These are phyloP conservation scores for Muscidifurax raptorellus DNA, from an alignment of 1,140 invertebrate genomes.

Conservation along the genomic window DNA sequence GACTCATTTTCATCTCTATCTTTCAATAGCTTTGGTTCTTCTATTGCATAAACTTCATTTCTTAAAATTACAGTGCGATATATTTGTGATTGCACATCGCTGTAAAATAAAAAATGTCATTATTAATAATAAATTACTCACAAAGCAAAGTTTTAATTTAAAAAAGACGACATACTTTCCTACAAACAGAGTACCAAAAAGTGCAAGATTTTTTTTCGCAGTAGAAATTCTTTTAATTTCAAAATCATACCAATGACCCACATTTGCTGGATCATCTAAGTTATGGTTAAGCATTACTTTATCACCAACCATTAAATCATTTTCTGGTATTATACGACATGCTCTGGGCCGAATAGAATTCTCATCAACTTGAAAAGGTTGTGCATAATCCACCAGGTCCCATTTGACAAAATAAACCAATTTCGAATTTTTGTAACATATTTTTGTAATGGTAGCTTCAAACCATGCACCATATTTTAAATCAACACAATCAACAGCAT, in stretches of 20 bases:
- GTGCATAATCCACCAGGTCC: conserved; percentile 69
- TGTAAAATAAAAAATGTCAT: conserved; percentile 31
- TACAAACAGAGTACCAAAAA: conserved; percentile 66
- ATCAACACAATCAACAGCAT: conserved; percentile 82
- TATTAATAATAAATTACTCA: not conserved
- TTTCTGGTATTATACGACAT: conserved; percentile 74
- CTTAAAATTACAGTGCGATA: conserved; percentile 71
- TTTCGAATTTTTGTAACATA: conserved; percentile 61
- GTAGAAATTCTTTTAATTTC: conserved; percentile 68
- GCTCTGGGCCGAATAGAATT: conserved; percentile 83
- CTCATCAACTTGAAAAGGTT: conserved; percentile 74
- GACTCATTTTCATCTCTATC: conserved; percentile 65
- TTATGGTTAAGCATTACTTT: conserved; percentile 87
- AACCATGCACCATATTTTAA: conserved; percentile 79
- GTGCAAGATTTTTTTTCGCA: conserved; percentile 56
- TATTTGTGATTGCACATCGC: conserved; percentile 63
- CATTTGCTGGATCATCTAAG: conserved; percentile 80
- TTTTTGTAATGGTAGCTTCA: conserved; percentile 78
- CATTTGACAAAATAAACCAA: conserved; percentile 75
- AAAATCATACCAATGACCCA: conserved; percentile 86
- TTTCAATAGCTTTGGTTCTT: conserved; percentile 68
- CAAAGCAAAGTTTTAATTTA: not conserved
- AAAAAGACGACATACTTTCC: conserved; percentile 49
- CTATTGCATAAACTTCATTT: conserved; percentile 76
- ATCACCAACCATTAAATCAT: conserved; percentile 79